Conservation (phyloP, 2,113 vertebrate genomes). For the Connochaetes taurinus region DNA sequence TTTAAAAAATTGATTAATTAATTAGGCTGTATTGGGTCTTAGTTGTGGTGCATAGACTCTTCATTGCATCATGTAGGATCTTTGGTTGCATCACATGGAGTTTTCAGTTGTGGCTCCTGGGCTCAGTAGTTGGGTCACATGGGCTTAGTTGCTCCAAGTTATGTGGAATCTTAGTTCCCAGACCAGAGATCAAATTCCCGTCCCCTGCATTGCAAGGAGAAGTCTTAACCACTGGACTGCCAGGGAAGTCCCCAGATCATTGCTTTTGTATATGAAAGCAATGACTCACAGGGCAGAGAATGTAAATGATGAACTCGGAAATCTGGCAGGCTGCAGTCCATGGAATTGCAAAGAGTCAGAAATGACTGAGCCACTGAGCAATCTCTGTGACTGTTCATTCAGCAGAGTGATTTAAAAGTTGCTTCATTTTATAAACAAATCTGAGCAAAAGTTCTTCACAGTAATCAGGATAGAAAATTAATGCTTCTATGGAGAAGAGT, state of each 20-base stretch:
- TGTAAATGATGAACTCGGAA: background rate
- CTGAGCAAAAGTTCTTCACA: background rate
- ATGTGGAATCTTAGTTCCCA: background rate
- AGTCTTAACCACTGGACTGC: background rate
- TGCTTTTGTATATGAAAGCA: background rate
- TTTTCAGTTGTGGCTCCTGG: background rate
- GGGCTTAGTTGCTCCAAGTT: background rate
- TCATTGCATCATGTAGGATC: background rate
- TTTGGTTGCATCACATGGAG: background rate
- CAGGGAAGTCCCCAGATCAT: background rate
- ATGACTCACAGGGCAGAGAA: background rate
- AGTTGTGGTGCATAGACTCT: background rate
- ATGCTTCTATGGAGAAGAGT: background rate
- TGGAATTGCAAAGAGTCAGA: background rate
- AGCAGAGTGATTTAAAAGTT: background rate
- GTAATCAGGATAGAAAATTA: background rate
- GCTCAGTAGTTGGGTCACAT: background rate
- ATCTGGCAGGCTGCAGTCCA: background rate
- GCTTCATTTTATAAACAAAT: background rate
- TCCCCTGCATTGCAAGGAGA: background rate
- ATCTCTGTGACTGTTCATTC: background rate
- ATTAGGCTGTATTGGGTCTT: background rate
- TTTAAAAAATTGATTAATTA: background rate
- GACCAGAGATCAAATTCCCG: background rate
- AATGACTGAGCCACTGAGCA: background rate